Evolutionary conservation across 1,140 invertebrate genomes (phyloP).

Genomic region (Carcinoscorpius rotundicauda): DNA sequence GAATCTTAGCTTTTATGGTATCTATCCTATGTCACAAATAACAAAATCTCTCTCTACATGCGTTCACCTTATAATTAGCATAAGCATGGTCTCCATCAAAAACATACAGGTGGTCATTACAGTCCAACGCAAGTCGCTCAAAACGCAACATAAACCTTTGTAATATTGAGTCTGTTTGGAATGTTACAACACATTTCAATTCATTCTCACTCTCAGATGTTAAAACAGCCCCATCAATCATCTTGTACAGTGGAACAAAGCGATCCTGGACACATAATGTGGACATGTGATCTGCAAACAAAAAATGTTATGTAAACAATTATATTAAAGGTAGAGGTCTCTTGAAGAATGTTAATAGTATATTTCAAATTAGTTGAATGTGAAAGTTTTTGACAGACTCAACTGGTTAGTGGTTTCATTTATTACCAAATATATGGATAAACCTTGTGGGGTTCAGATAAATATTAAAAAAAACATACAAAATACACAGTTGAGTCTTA

Average conservation of each 20-base stretch:
- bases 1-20: no score
- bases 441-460: no score
- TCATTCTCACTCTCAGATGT: constrained; percentile 77
- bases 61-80: constrained; percentile 63
- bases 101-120: constrained; percentile 86
- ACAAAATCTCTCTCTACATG: no score
- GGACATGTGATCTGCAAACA: constrained; percentile 27
- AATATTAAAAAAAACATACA: no score
- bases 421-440: no score
- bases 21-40: no score
- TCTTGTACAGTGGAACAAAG: constrained; percentile 51
- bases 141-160: constrained; percentile 88
- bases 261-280: constrained; percentile 25
- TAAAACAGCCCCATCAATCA: constrained; percentile 79
- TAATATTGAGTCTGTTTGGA: constrained; percentile 83
- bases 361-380: no score
- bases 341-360: no score
- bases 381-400: no score
- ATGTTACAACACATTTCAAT: constrained; percentile 77
- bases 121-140: constrained; percentile 64
- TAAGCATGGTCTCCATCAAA: constrained; percentile 84
- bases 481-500: no score
- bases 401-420: no score
- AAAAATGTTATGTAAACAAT: background rate
- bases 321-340: no score